Evolutionary conservation across 2,113 vertebrate species (phyloP), one percentile per base, ranked within the genome.

Genomic region (Cacatua alba): DNA sequence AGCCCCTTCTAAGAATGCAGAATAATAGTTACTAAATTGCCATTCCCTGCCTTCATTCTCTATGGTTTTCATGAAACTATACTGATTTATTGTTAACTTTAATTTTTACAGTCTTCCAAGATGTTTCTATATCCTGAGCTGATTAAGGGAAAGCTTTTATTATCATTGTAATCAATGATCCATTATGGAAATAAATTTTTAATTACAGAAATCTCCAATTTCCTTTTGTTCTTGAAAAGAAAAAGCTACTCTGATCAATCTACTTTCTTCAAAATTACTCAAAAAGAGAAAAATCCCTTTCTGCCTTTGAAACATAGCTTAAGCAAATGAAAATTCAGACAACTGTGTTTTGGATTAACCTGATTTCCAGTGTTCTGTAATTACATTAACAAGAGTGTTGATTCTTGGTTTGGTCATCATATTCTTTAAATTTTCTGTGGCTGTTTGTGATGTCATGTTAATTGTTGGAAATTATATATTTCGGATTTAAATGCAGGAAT

Each of bases 321-420:
- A 46, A 89, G 25, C 18, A 77, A 77, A 59, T 59, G 16, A 64
- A 64, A 68, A 68, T 44, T 53, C 43, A 51, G 60, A 23, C 13
- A 41, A 11, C 12, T 53, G 11, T 49, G 7, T 51, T 86, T 57
- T 55, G 33, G 9, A 55, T 81, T 48, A 59, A 37, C 9, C 13
- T 46, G 17, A 29, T 49, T 82, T 79, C 41, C 28, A 48, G 3
- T 44, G 13, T 48, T 62, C 46, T 92, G 37, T 49, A 31, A 35
- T 85, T 74, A 35, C 33, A 17, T 64, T 17, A 29, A 7, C 1
- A 5, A 43, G 5, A 71, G 3, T 0, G 0, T 35, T 43, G 55
- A 20, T 57, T 86, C 90, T 84, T 60, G 8, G 5, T n/a, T 82
- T 75, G n/a, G 2, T 15, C 16, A n/a, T 0, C 0, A 13, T 31